Percentiles rank a stretch among this genome's conserved stretches.
These are phyloP conservation scores for Archocentrus centrarchus DNA, from an alignment of 2,113 vertebrate genomes.

Conservation along the genomic window DNA sequence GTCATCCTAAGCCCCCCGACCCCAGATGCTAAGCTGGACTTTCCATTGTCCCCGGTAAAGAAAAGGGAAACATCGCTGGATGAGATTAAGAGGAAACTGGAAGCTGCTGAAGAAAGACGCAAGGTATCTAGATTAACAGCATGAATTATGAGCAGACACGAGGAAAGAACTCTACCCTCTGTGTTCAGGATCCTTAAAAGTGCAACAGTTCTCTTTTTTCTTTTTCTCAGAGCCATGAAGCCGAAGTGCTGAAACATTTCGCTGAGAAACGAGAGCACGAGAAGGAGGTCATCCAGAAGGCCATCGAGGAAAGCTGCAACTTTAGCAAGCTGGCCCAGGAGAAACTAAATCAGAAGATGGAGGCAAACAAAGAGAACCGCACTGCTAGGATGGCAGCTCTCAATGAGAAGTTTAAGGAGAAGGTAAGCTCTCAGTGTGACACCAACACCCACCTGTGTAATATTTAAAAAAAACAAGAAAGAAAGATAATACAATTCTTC, in stretches of 20 bases:
- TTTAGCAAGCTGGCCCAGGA: conserved; percentile 96
- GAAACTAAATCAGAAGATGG: conserved; percentile 96
- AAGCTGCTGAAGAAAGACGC: conserved; percentile 94
- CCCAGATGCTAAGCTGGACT: conserved; percentile 88
- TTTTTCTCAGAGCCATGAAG: conserved; percentile 87
- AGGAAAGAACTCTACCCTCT: rapidly evolving
- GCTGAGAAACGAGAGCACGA: conserved; percentile 95
- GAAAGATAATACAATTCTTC: background rate
- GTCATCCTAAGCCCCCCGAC: conserved; percentile 91
- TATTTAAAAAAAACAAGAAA: background rate
- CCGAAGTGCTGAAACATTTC: conserved; percentile 92
- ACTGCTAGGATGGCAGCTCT: conserved; percentile 92
- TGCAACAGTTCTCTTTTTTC: background rate
- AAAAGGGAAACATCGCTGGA: conserved; percentile 94
- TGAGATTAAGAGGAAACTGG: conserved; percentile 94
- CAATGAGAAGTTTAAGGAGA: conserved; percentile 94
- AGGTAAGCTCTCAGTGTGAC: conserved; percentile 75
- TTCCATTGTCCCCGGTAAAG: conserved; percentile 89
- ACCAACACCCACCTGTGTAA: background rate
- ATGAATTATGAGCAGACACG: background rate
- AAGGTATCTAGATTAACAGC: conserved; percentile 82
- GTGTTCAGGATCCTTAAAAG: background rate
- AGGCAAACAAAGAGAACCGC: conserved; percentile 95
- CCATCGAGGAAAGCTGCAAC: conserved; percentile 92
- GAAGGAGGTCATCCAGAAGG: conserved; percentile 96